These are phyloP conservation scores for Latrodectus geometricus DNA, from an alignment of 1,140 invertebrate genomes.

Conservation along the genomic window DNA sequence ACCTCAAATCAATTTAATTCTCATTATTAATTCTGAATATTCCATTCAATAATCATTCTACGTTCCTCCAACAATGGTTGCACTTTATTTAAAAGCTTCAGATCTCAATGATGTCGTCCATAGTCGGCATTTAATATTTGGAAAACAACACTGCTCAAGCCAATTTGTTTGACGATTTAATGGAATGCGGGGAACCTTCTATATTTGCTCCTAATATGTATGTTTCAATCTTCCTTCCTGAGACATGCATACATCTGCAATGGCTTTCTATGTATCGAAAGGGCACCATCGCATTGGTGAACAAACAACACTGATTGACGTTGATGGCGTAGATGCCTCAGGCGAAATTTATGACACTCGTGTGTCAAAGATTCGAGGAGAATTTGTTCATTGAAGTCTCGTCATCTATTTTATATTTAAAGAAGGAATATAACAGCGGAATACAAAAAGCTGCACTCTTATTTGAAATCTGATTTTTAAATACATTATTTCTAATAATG, in stretches of 20 bases:
- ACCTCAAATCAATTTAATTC: background rate
- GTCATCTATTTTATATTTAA: too few relatives aligned
- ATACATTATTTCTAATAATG: too few relatives aligned
- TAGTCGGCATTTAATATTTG: background rate
- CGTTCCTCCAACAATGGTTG: background rate
- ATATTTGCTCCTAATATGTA: background rate
- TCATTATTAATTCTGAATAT: background rate
- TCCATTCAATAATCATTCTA: background rate
- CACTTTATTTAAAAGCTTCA: background rate
- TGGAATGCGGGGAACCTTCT: background rate
- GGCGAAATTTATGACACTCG: background rate
- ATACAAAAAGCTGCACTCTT: too few relatives aligned
- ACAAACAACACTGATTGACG: constrained; percentile 27
- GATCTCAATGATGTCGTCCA: too few relatives aligned
- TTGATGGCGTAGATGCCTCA: background rate
- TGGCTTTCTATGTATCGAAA: background rate
- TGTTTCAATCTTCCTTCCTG: background rate
- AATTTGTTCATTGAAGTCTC: background rate
- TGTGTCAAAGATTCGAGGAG: background rate
- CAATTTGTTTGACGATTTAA: constrained; percentile 15
- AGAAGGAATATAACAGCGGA: too few relatives aligned
- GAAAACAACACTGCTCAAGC: background rate
- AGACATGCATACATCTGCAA: background rate
- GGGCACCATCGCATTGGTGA: background rate
- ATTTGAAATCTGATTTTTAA: too few relatives aligned